Evolutionary conservation across 2,888 invertebrate genomes (phyloP), one percentile per base, ranked within the genome.

Genomic region (Oligia fasciuncula): DNA sequence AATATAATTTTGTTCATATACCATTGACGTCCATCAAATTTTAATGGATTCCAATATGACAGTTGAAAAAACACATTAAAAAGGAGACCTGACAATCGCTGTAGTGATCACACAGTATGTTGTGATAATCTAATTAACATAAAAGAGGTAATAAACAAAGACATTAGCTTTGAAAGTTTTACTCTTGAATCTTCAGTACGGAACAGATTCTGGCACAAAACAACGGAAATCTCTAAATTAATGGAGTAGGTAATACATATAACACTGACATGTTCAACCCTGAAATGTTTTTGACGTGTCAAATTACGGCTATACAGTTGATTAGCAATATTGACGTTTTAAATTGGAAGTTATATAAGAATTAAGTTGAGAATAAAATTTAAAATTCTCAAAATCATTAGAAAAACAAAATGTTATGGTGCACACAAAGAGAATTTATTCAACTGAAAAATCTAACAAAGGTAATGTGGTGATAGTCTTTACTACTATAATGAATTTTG

Each of bases 191-290:
- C 49, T 68, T 74, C 6, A 62, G 57, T 57, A 71, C 70, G 51
- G 40, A 66, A 76, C 65, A 69, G 13, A 70, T 83, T 72, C 72
- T 88, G 85, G 86, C 88, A 88, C 67, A n/a, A 80, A 76, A 46
- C 43, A 79, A 80, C 69, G 78, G 83, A 79, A 85, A 77, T 76
- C 43, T 70, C 29, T 17, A 54, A 75, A 68, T 57, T 43, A 60
- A 80, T 79, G 29, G 51, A 76, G 73, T 65, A 70, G 19, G 8
- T 63, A 80, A 80, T 82, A 29, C 29, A 29, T 29, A 63, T 68
- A 65, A 74, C 74, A 80, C 71, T 77, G 70, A 79, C 69, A 62
- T 13, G n/a, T 63, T 46, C 54, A 54, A 67, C 73, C 66, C 72
- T 77, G 72, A 85, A 51, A 69, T 67, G 11, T 75, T 66, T 72